These are phyloP conservation scores for Pipistrellus nathusii DNA, from an alignment of 2,797 vertebrate genomes.

Conservation along the genomic window DNA sequence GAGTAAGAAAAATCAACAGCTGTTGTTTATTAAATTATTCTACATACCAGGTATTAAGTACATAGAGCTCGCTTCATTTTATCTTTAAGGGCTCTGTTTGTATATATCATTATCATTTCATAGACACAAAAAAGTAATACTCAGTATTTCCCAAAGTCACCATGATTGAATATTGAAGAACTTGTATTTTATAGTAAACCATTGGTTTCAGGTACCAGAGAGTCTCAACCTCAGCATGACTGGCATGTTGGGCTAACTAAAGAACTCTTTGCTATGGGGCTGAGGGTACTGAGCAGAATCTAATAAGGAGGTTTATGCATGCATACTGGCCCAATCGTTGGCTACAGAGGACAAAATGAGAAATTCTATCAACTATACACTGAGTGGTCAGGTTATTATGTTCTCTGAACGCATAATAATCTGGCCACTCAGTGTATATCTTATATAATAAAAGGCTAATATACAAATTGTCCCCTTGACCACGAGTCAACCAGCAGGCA, in stretches of 20 bases:
- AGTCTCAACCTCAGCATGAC: not conserved
- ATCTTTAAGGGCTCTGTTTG: not conserved
- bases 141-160: not conserved
- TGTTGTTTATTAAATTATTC: not conserved
- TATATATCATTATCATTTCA: conserved; percentile 32
- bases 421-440: not conserved
- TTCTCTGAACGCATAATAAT: too few species aligned
- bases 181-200: not conserved
- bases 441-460: too few species aligned
- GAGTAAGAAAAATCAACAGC: conserved; percentile 16
- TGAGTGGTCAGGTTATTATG: too few species aligned
- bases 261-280: not conserved
- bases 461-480: too few species aligned
- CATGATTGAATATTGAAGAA: not conserved
- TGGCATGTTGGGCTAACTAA: not conserved
- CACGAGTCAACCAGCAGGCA: too few species aligned
- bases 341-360: not conserved
- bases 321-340: not conserved
- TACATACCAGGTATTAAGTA: not conserved
- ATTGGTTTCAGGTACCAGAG: not conserved
- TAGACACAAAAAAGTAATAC: conserved; percentile 13
- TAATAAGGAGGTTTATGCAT: conserved; percentile 2
- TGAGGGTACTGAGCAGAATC: not conserved
- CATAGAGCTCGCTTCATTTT: conserved; percentile 21
- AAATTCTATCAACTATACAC: conserved; percentile 3